Conservation (phyloP, 2,113 vertebrate genomes). For the Lota lota region DNA sequence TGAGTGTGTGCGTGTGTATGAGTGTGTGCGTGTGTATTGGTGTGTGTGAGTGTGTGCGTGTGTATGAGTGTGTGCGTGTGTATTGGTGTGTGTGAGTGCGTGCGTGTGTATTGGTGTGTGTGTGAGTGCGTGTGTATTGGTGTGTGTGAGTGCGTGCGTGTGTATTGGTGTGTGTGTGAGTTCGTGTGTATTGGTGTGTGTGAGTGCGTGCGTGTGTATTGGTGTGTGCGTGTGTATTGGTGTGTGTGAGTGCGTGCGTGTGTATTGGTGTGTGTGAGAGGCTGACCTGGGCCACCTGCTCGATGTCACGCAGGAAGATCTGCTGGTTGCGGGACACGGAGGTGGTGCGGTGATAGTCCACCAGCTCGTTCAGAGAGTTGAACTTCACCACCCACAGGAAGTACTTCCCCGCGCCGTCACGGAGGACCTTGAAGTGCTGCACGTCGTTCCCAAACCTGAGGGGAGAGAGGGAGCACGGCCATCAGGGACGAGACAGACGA, state of each 20-base stretch:
- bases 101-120: no score
- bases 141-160: no score
- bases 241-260: no score
- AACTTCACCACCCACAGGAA: constrained; percentile 99
- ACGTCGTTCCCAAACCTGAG: constrained; percentile 95
- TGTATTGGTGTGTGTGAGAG: not conserved
- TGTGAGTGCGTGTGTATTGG: no score
- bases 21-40: not conserved
- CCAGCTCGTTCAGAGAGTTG: constrained; percentile 96
- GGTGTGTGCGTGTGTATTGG: not conserved
- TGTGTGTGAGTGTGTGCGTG: no score
- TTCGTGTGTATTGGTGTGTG: no score
- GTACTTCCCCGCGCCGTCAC: constrained; percentile 96
- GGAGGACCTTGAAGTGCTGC: constrained; percentile 98
- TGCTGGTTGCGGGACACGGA: constrained; percentile 98
- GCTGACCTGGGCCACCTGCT: constrained; percentile 94
- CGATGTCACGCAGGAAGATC: constrained; percentile 97
- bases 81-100: not conserved
- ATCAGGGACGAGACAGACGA: not conserved
- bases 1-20: no score
- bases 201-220: not conserved
- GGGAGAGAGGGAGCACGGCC: not conserved
- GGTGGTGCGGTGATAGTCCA: constrained; percentile 97
- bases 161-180: no score
- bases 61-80: no score